These are phyloP conservation scores for Tangara arthus DNA, from an alignment of 2,797 vertebrate genomes.

Conservation along the genomic window DNA sequence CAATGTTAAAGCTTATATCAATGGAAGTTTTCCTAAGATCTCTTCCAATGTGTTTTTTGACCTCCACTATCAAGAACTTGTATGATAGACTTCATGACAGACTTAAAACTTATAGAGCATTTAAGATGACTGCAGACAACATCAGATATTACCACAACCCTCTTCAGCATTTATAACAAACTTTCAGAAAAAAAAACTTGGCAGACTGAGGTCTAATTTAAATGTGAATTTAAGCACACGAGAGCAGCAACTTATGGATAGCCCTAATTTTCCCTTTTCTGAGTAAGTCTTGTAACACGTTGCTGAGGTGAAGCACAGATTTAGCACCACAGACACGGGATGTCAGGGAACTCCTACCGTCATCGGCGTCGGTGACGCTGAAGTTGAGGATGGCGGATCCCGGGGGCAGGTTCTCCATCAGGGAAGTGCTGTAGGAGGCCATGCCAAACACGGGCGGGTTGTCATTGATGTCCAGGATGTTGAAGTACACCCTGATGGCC, in stretches of 20 bases:
- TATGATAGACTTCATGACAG: background rate
- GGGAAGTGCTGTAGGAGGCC: conserved; percentile 82
- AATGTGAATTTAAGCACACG: background rate
- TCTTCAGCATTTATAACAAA: background rate
- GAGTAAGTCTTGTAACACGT: accelerated
- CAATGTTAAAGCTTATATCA: background rate
- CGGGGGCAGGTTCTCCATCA: conserved; percentile 85
- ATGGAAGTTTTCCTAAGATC: background rate
- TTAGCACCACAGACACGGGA: background rate
- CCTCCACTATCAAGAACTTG: background rate
- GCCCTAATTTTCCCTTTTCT: background rate
- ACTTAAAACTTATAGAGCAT: background rate
- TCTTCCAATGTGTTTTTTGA: background rate
- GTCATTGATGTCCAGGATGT: conserved; percentile 91
- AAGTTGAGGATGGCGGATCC: conserved; percentile 84
- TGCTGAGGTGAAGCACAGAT: background rate
- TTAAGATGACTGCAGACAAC: background rate
- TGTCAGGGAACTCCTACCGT: conserved; percentile 77
- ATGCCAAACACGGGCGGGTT: conserved; percentile 86
- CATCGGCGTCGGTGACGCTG: conserved; percentile 85
- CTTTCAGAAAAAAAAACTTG: background rate
- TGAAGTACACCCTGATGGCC: conserved; percentile 90
- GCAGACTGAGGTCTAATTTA: background rate
- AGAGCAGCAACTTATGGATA: too few relatives aligned
- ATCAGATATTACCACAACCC: background rate